Evolutionary conservation across 2,888 invertebrate genomes (phyloP).

Genomic region (Synergus itoensis): DNA sequence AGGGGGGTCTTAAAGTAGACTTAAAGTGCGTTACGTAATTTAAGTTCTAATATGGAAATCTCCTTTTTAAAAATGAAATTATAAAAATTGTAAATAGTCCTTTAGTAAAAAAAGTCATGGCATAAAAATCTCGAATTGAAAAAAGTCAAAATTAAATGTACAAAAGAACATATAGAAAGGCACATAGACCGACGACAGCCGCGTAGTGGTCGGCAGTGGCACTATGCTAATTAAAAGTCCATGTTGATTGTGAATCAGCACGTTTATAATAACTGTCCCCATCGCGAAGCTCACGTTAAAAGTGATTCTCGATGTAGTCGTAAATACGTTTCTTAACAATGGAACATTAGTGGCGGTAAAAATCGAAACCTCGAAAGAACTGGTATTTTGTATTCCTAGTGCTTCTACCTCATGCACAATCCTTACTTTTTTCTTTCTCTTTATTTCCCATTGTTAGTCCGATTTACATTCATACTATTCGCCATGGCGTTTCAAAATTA

Average conservation of each 20-base stretch:
- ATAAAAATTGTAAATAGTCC: too few relatives aligned
- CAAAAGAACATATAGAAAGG: too few relatives aligned
- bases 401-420: conserved; percentile 38
- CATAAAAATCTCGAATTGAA: too few relatives aligned
- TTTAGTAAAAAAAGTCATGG: too few relatives aligned
- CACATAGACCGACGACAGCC: too few relatives aligned
- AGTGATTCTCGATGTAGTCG: conserved; percentile 26
- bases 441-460: conserved; percentile 36
- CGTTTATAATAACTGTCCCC: conserved; percentile 21
- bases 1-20: too few relatives aligned
- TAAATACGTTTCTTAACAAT: conserved; percentile 41
- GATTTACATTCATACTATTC: conserved; percentile 30
- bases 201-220: too few relatives aligned
- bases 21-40: too few relatives aligned
- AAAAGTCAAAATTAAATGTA: too few relatives aligned
- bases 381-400: conserved; percentile 40
- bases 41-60: too few relatives aligned
- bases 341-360: conserved; percentile 34
- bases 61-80: too few relatives aligned
- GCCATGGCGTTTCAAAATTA: conserved; percentile 38
- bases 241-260: conserved; percentile 13
- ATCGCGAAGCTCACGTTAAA: conserved; percentile 14
- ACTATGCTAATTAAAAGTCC: conserved; percentile 10
- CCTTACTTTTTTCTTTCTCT: conserved; percentile 25
- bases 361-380: conserved; percentile 32